Evolutionary conservation across 2,113 vertebrate species (phyloP).

Genomic region (Poeciliopsis occidentalis): DNA sequence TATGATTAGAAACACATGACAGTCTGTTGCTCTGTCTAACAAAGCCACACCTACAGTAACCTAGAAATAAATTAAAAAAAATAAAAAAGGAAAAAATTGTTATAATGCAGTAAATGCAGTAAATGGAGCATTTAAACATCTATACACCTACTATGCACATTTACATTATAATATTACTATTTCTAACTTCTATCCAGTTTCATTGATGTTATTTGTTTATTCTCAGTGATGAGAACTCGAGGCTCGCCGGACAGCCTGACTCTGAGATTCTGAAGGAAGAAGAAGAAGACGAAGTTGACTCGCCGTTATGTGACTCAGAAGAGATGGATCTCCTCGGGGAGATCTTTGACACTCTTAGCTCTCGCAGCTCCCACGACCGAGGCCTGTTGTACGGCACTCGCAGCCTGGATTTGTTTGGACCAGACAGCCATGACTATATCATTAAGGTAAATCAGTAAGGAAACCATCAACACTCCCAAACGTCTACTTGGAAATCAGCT

Average conservation of each 20-base stretch:
- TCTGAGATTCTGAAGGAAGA: conserved; percentile 49
- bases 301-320: conserved; percentile 75
- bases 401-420: conserved; percentile 85
- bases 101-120: not conserved
- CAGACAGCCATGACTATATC: conserved; percentile 79
- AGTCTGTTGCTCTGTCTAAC: not conserved
- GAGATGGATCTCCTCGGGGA: conserved; percentile 88
- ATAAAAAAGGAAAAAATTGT: not conserved
- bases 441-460: conserved; percentile 72
- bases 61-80: not conserved
- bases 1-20: not conserved
- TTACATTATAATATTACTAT: not conserved
- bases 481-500: not conserved
- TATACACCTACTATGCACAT: not conserved
- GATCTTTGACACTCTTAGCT: conserved; percentile 88
- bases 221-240: conserved; percentile 42
- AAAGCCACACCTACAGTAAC: not conserved
- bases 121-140: not conserved
- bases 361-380: conserved; percentile 66
- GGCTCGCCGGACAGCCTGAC: conserved; percentile 35
- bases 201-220: not conserved
- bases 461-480: not conserved
- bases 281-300: conserved; percentile 69
- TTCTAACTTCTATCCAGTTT: not conserved
- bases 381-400: conserved; percentile 83